Evolutionary conservation across 1,140 invertebrate genomes (phyloP).

Genomic region (Calephelis virginiensis): DNA sequence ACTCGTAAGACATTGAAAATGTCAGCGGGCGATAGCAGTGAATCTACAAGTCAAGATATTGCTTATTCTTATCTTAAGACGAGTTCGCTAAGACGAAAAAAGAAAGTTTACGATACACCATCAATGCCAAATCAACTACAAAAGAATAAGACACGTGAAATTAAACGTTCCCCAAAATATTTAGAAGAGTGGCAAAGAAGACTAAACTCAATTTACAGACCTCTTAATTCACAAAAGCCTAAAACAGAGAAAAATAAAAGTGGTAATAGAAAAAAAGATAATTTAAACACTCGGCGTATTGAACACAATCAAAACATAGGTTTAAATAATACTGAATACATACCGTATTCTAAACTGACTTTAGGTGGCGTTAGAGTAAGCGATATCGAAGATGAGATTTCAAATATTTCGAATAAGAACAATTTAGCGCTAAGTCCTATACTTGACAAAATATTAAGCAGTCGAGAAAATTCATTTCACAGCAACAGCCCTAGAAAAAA

Average conservation of each 20-base stretch:
- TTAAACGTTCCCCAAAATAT: slow-evolving; percentile 26
- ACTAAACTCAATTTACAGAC: slow-evolving; percentile 55
- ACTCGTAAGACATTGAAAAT: slow-evolving; percentile 57
- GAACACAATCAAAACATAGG: slow-evolving; percentile 24
- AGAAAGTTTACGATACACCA: not conserved
- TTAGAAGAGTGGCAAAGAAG: slow-evolving; percentile 61
- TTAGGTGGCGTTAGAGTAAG: slow-evolving; percentile 65
- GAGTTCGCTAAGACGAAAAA: slow-evolving; percentile 13
- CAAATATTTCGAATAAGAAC: slow-evolving; percentile 46
- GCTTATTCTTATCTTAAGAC: slow-evolving; percentile 29
- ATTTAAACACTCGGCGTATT: slow-evolving; percentile 27
- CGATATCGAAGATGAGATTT: slow-evolving; percentile 66
- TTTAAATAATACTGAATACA: slow-evolving; percentile 64
- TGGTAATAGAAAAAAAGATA: slow-evolving; percentile 24
- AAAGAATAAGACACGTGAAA: slow-evolving; percentile 18
- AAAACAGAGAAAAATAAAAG: slow-evolving; percentile 30
- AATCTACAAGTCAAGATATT: slow-evolving; percentile 45
- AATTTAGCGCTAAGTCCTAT: slow-evolving; percentile 57
- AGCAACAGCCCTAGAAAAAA: slow-evolving; percentile 41
- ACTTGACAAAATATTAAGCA: slow-evolving; percentile 58
- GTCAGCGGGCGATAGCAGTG: slow-evolving; percentile 56
- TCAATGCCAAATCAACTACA: slow-evolving; percentile 16
- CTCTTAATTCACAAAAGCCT: slow-evolving; percentile 31
- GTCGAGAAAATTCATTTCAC: slow-evolving; percentile 54
- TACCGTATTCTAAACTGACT: slow-evolving; percentile 74